These are phyloP conservation scores for Brachionus calyciflorus DNA, from an alignment of 1,140 invertebrate species.

Conservation along the genomic window DNA sequence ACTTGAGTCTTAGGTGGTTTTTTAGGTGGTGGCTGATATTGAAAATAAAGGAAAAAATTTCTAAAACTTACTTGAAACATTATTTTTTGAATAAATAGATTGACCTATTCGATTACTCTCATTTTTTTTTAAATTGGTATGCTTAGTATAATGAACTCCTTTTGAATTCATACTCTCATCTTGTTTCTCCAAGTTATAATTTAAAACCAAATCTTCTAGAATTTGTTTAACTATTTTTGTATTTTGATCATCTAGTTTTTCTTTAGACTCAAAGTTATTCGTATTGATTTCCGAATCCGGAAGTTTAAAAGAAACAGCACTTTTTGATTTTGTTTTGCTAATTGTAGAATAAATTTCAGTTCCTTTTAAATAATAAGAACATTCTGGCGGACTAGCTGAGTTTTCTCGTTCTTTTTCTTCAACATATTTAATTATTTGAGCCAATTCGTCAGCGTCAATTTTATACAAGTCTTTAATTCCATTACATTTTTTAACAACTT, in stretches of 20 bases:
- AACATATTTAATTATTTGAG: constrained; percentile 5
- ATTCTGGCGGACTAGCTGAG: neutral
- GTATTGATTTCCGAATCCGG: neutral
- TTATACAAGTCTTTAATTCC: neutral
- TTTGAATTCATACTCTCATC: neutral
- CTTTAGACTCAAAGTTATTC: neutral
- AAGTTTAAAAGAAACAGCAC: neutral
- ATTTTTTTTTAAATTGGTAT: neutral
- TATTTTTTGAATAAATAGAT: too few species aligned
- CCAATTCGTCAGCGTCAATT: neutral
- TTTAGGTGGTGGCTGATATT: too few species aligned
- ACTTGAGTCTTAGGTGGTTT: too few species aligned
- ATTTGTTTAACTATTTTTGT: neutral
- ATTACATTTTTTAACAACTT: neutral
- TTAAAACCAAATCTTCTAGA: constrained; percentile 2
- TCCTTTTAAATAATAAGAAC: neutral
- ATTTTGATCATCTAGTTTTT: neutral
- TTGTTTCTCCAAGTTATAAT: neutral
- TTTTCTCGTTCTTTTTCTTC: neutral
- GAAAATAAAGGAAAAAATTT: too few species aligned
- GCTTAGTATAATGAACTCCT: neutral
- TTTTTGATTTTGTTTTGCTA: neutral
- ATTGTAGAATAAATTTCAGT: neutral
- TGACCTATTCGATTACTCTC: neutral
- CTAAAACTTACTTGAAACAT: too few species aligned